Percentiles rank a stretch among this genome's conserved stretches.
phyloP scores from a whole-genome alignment of 2,888 invertebrate genomes.

The Leucophenga maculata region DNA sequence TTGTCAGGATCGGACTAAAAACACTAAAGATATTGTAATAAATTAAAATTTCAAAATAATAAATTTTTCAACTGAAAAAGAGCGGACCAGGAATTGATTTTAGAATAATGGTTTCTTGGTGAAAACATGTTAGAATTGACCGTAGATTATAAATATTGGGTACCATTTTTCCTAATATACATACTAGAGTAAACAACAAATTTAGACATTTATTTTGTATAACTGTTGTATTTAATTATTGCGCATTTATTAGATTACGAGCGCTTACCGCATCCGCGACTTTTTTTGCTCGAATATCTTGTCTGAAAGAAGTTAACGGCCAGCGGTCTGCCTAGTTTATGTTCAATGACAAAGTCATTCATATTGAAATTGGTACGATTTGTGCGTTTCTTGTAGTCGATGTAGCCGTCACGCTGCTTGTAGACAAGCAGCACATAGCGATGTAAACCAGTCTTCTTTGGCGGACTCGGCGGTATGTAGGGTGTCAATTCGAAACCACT shows the following conservation, averaged over 20 bases:
- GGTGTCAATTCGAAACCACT: no score
- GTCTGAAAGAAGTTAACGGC: constrained; percentile 67
- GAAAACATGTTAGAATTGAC: no score
- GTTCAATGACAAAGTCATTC: constrained; percentile 82
- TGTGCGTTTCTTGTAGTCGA: constrained; percentile 66
- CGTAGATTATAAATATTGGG: no score
- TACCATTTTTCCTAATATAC: no score
- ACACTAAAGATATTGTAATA: no score
- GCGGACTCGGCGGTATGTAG: constrained; percentile 92
- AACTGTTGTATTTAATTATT: neutral
- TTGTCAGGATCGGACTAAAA: no score
- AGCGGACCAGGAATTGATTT: no score
- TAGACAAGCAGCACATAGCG: constrained; percentile 86
- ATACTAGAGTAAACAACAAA: constrained; percentile 33
- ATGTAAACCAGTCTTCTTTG: constrained; percentile 82
- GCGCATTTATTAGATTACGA: neutral
- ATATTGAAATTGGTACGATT: constrained; percentile 78
- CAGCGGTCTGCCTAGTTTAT: constrained; percentile 79
- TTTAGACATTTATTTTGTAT: constrained; percentile 48
- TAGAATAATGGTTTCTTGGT: no score
- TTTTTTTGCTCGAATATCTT: constrained; percentile 53
- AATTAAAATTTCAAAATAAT: no score
- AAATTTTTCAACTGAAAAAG: no score
- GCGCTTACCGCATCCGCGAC: no score
- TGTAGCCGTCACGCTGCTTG: constrained; percentile 75